phyloP scores from a whole-genome alignment of 2,113 vertebrate species.

The Cyanoliseus patagonus region DNA sequence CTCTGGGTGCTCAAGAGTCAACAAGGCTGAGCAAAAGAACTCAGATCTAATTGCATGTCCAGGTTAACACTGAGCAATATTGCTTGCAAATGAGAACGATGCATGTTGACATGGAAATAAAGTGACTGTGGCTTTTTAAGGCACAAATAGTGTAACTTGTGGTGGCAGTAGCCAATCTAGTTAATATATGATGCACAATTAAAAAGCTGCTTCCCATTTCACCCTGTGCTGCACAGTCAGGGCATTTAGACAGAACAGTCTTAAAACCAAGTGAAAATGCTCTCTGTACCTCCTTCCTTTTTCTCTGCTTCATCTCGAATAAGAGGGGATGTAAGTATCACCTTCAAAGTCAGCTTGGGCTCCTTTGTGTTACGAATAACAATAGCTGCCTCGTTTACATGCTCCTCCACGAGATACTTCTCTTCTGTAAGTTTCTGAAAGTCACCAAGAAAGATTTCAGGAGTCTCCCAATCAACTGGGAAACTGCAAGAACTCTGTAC shows the following conservation, averaged over 20 bases:
- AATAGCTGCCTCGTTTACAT: constrained; percentile 89
- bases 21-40: constrained; percentile 5
- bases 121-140: neutral
- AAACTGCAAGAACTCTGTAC: constrained; percentile 17
- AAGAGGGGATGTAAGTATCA: constrained; percentile 92
- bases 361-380: constrained; percentile 88
- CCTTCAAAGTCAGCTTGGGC: constrained; percentile 92
- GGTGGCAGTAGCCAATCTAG: neutral
- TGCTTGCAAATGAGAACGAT: neutral
- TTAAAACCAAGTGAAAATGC: constrained; percentile 47
- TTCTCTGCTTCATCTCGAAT: constrained; percentile 87
- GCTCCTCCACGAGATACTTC: constrained; percentile 90
- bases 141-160: neutral
- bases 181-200: neutral
- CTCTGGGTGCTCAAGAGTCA: constrained; percentile 15
- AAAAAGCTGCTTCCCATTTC: constrained; percentile 26
- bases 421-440: constrained; percentile 96
- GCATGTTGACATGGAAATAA: neutral
- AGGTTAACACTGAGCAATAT: neutral
- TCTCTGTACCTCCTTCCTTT: constrained; percentile 85
- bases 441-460: constrained; percentile 73
- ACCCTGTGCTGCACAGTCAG: constrained; percentile 58
- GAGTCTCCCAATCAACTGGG: constrained; percentile 22
- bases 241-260: constrained; percentile 27
- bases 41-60: neutral